A percentile compares a stretch with the other conserved stretches of the same genome.
phyloP scores from a whole-genome alignment of 2,888 invertebrate species.

The Unio pictorum region DNA sequence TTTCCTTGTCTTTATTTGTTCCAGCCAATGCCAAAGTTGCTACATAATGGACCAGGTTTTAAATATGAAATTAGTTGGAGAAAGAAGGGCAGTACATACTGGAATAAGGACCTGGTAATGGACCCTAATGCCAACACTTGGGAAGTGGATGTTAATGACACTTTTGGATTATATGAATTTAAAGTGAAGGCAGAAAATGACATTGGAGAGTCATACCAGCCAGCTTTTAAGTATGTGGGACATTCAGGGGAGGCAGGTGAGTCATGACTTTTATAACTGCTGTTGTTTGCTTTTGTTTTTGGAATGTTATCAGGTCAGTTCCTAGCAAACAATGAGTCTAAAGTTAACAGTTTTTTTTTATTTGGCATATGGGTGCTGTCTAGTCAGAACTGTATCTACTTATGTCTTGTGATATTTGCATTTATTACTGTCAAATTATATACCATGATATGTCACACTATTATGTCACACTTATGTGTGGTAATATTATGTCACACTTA shows the following conservation, averaged over 20 bases:
- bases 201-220: conserved; percentile 57
- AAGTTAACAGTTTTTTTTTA: too few species aligned
- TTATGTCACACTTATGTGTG: too few species aligned
- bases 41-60: conserved; percentile 61
- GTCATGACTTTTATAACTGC: conserved; percentile 3
- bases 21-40: conserved; percentile 60
- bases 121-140: conserved; percentile 44
- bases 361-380: too few species aligned
- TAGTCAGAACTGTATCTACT: too few species aligned
- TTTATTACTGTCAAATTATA: too few species aligned
- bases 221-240: conserved; percentile 56
- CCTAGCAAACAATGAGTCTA: too few species aligned
- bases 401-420: too few species aligned
- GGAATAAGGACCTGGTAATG: conserved; percentile 46
- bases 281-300: not conserved
- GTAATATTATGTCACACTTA: too few species aligned
- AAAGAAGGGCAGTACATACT: conserved; percentile 55
- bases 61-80: conserved; percentile 58
- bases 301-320: too few species aligned
- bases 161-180: conserved; percentile 59
- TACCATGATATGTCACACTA: too few species aligned
- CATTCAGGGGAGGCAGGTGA: conserved; percentile 61
- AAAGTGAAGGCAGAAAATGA: conserved; percentile 59
- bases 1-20: conserved; percentile 14
- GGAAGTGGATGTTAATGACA: conserved; percentile 56